Conservation (phyloP, 2,113 vertebrate species). For the Pteropus alecto region DNA sequence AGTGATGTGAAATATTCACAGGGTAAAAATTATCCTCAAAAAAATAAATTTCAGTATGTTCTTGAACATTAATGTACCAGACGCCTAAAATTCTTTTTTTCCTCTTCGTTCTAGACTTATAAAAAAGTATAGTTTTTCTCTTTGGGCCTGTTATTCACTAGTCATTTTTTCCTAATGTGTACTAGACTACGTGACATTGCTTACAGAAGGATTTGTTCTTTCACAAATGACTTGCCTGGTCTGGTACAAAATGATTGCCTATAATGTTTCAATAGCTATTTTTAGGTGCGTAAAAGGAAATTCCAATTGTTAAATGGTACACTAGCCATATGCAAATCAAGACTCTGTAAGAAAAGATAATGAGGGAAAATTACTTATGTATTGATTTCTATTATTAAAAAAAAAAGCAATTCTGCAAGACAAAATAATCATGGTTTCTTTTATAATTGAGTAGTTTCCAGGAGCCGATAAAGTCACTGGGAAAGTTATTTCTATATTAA, state of each 20-base stretch:
- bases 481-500: not conserved
- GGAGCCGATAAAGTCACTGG: not conserved
- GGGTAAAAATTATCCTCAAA: slow-evolving; percentile 23
- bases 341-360: slow-evolving; percentile 38
- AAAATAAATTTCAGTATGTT: not conserved
- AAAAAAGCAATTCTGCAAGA: not conserved
- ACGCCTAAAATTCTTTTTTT: not conserved
- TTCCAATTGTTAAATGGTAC: not conserved
- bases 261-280: slow-evolving; percentile 38
- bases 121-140: not conserved
- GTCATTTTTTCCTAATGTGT: not conserved
- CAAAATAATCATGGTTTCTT: not conserved
- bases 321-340: not conserved
- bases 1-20: not conserved
- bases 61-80: slow-evolving; percentile 29
- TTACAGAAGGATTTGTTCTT: slow-evolving; percentile 20
- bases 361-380: not conserved
- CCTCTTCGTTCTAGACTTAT: not conserved
- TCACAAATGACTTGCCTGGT: not conserved
- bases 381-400: not conserved
- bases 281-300: slow-evolving; percentile 10
- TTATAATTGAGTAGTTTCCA: not conserved
- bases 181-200: not conserved
- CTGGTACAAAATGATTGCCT: slow-evolving; percentile 4
- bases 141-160: not conserved